phyloP scores from a whole-genome alignment of 2,797 vertebrate species.

The Galago senegalensis region DNA sequence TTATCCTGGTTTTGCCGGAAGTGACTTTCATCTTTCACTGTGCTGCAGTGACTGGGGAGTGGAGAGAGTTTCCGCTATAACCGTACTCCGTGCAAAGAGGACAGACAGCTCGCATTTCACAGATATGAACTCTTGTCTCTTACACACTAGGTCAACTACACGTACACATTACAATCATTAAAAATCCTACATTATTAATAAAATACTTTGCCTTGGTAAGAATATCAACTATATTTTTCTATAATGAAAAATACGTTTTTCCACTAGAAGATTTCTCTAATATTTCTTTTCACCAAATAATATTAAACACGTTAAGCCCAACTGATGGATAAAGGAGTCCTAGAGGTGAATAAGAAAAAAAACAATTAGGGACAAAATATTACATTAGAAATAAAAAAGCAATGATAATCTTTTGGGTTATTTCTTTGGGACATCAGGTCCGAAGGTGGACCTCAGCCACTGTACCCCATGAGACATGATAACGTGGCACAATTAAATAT shows the following conservation, averaged over 20 bases:
- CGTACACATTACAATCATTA: fast-evolving
- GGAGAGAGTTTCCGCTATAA: background rate
- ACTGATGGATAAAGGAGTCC: background rate
- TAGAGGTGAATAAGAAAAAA: background rate
- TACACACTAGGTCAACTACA: too few species aligned
- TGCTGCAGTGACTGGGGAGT: background rate
- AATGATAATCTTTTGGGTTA: background rate
- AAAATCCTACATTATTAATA: too few species aligned
- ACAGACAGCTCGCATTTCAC: background rate
- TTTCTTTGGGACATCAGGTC: background rate
- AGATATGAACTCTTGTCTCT: background rate
- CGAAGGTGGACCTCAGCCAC: background rate
- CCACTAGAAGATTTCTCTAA: background rate
- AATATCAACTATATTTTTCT: background rate
- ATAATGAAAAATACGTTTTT: background rate
- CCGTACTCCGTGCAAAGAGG: background rate
- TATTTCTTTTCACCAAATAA: background rate
- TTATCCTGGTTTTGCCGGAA: background rate
- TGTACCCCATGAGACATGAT: background rate
- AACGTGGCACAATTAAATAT: background rate
- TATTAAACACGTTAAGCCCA: background rate
- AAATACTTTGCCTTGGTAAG: background rate
- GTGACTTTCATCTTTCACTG: background rate
- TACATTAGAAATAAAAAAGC: background rate
- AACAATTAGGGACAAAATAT: background rate